Conservation (phyloP, 2,797 vertebrate species). For the Halcyon smyrnensis region DNA sequence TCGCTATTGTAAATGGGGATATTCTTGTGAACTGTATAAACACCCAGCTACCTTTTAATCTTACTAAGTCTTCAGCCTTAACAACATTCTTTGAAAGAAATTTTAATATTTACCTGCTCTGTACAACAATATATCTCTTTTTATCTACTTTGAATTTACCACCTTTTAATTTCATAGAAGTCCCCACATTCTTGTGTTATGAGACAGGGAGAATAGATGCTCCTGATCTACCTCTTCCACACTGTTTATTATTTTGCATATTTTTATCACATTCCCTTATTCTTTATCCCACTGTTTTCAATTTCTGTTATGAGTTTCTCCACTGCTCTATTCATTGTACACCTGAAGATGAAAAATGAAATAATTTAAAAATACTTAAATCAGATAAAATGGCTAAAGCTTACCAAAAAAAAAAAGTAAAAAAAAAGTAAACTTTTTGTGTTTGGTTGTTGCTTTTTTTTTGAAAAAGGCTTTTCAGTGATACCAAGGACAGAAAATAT, state of each 20-base stretch:
- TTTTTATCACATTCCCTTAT: conserved; percentile 39
- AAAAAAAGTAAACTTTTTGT: not conserved
- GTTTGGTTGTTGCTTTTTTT: not conserved
- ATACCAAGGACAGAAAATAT: not conserved
- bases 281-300: conserved; percentile 28
- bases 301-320: conserved; percentile 52
- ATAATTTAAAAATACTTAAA: conserved; percentile 25
- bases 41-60: not conserved
- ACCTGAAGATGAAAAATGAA: conserved; percentile 24
- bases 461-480: not conserved
- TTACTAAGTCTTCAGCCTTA: not conserved
- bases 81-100: not conserved
- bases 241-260: conserved; percentile 38
- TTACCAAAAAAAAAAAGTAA: not conserved
- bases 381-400: conserved; percentile 39
- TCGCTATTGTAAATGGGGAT: not conserved
- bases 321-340: conserved; percentile 18
- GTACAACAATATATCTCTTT: conserved; percentile 17
- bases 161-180: conserved; percentile 42
- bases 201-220: conserved; percentile 26
- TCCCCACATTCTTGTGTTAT: conserved; percentile 8
- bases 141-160: conserved; percentile 32
- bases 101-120: conserved; percentile 32
- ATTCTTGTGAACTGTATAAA: not conserved
- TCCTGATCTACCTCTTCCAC: conserved; percentile 30